phyloP scores from a whole-genome alignment of 2,113 vertebrate species.

The Rhynchopsitta pachyrhyncha region DNA sequence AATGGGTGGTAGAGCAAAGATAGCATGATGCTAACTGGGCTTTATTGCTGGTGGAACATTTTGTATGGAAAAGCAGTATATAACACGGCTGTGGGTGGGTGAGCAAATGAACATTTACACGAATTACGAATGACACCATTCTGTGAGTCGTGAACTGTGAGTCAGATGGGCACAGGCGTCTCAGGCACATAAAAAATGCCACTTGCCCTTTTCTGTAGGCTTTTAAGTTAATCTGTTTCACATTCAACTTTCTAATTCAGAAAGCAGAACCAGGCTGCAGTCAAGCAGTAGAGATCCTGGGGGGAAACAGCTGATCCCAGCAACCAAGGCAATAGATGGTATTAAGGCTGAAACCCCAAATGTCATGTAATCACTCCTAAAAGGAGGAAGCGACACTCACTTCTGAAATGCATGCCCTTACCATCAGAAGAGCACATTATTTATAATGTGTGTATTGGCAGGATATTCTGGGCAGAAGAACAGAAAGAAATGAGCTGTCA shows the following conservation, averaged over 20 bases:
- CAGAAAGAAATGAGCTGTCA: constrained; percentile 57
- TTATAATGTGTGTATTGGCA: background rate
- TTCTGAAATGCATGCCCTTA: background rate
- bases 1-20: background rate
- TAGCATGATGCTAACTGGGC: background rate
- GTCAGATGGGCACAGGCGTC: background rate
- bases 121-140: background rate
- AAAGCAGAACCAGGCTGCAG: background rate
- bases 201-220: background rate
- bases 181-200: background rate
- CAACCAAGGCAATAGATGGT: background rate
- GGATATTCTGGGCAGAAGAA: constrained; percentile 27
- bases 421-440: background rate
- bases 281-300: background rate
- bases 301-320: background rate
- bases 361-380: background rate
- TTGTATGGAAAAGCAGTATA: background rate
- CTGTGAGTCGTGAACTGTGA: background rate
- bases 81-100: background rate
- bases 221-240: background rate
- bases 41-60: background rate
- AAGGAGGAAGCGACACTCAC: background rate
- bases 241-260: background rate
- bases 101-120: background rate
- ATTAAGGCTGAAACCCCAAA: background rate